phyloP scores from a whole-genome alignment of 2,113 vertebrate genomes.

The Brachirus orientalis region DNA sequence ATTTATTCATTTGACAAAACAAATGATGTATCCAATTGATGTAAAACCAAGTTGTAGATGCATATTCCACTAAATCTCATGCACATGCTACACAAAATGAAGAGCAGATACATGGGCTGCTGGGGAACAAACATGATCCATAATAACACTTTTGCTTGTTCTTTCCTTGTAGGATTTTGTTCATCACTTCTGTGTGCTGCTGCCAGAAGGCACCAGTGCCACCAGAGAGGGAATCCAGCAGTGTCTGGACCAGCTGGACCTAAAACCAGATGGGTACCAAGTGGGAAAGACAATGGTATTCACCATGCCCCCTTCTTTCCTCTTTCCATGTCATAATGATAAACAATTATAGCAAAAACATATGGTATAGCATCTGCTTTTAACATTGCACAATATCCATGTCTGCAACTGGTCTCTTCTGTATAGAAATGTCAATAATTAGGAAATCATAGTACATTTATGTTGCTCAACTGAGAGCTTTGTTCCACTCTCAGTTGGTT shows the following conservation, averaged over 20 bases:
- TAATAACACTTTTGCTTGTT: constrained; percentile 3
- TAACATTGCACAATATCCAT: not conserved
- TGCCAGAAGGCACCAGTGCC: constrained; percentile 84
- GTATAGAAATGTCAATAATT: not conserved
- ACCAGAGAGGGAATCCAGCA: constrained; percentile 86
- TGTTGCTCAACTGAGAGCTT: not conserved
- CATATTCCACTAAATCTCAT: not conserved
- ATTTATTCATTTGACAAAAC: no score
- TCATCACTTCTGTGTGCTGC: constrained; percentile 90
- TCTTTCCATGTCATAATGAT: not conserved
- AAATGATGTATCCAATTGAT: no score
- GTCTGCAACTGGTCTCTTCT: not conserved
- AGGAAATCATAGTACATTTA: not conserved
- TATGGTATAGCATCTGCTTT: constrained; percentile 1
- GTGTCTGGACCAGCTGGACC: constrained; percentile 87
- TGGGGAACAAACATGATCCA: not conserved
- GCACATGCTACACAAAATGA: not conserved
- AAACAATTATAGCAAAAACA: not conserved
- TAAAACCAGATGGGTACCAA: constrained; percentile 89
- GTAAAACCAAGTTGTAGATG: no score
- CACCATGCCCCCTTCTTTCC: not conserved
- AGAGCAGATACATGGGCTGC: not conserved
- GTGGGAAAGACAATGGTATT: constrained; percentile 94
- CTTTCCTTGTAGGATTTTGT: constrained; percentile 88
- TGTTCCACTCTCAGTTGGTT: no score